Percentiles rank a stretch among this genome's conserved stretches.
Evolutionary conservation across 2,113 vertebrate species (phyloP).

Genomic region (Narcine bancroftii): DNA sequence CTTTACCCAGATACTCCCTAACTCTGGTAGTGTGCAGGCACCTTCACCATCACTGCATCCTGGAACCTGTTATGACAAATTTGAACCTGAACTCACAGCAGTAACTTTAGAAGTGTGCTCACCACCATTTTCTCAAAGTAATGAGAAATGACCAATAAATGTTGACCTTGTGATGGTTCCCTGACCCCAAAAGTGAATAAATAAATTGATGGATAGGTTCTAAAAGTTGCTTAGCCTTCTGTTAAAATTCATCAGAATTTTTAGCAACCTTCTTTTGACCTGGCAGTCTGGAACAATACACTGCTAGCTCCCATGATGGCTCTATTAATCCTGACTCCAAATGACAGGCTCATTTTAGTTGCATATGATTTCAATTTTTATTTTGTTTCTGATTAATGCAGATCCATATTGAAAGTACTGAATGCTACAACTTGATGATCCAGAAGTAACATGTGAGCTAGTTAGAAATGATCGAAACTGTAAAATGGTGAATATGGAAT

Average conservation of each 20-base stretch:
- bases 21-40: too few species aligned
- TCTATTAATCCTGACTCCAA: background rate
- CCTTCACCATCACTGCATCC: too few species aligned
- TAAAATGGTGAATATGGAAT: background rate
- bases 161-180: too few species aligned
- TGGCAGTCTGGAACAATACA: background rate
- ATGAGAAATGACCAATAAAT: too few species aligned
- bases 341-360: background rate
- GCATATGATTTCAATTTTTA: background rate
- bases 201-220: too few species aligned
- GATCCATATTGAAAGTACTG: background rate
- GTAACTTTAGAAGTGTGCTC: too few species aligned
- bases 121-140: too few species aligned
- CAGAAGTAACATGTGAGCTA: background rate
- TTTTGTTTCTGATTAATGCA: background rate
- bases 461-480: background rate
- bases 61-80: too few species aligned
- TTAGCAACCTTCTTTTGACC: background rate
- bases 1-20: too few species aligned
- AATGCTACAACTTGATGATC: background rate
- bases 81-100: too few species aligned
- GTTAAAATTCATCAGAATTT: background rate
- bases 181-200: too few species aligned
- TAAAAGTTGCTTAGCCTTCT: background rate
- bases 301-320: background rate